Evolutionary conservation across 2,113 vertebrate genomes (phyloP).

Genomic region (Monopterus albus): DNA sequence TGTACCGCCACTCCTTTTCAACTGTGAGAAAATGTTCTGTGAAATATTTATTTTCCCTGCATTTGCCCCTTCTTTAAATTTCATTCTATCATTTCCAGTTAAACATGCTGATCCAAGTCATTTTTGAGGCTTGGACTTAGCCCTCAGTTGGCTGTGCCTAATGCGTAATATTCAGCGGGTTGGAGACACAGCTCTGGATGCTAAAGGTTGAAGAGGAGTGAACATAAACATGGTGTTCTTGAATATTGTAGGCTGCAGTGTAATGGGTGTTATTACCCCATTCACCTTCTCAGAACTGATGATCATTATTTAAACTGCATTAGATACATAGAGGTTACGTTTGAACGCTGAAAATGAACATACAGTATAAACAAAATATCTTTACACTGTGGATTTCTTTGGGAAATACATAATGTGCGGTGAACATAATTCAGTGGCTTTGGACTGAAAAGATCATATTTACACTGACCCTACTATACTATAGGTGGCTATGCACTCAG

Average conservation of each 20-base stretch:
- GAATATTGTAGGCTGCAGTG: conserved; percentile 8
- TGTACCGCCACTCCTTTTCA: conserved; percentile 36
- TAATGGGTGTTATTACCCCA: conserved; percentile 29
- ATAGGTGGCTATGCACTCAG: conserved; percentile 10
- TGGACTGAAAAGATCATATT: conserved; percentile 9
- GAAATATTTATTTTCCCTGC: conserved; percentile 67
- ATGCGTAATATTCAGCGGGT: conserved; percentile 54
- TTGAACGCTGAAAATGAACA: conserved; percentile 7
- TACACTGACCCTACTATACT: conserved; percentile 11
- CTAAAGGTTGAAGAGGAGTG: conserved; percentile 52
- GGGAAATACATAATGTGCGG: conserved; percentile 3
- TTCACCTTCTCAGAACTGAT: conserved; percentile 17
- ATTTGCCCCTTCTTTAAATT: conserved; percentile 38
- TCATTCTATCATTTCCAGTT: conserved; percentile 49
- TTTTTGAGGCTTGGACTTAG: conserved; percentile 48
- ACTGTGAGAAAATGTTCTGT: conserved; percentile 52
- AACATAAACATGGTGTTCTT: conserved; percentile 38
- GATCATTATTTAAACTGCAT: background rate
- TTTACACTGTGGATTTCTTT: background rate
- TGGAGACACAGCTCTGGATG: conserved; percentile 57
- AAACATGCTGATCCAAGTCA: conserved; percentile 69
- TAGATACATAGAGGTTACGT: background rate
- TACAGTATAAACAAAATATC: conserved; percentile 2
- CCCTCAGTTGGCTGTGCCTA: conserved; percentile 38
- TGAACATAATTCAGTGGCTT: conserved; percentile 31